Evolutionary conservation across 2,888 invertebrate genomes (phyloP).

Genomic region (Cephus nigrinus): DNA sequence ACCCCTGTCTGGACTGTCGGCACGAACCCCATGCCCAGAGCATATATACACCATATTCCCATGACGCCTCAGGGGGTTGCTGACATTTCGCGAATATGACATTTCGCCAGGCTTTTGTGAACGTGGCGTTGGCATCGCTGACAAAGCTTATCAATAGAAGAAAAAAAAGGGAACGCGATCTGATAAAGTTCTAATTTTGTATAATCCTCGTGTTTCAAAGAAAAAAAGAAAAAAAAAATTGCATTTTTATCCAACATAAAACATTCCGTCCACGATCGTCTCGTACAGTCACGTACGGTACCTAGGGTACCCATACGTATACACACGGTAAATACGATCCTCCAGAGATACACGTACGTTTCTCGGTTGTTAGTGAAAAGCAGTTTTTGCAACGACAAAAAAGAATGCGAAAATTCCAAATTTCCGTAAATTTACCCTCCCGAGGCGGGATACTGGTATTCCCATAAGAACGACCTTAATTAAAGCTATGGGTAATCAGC

Average conservation of each 20-base stretch:
- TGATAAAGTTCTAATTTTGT: not conserved
- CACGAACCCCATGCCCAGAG: constrained; percentile 2
- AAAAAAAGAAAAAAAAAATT: not conserved
- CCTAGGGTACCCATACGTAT: not conserved
- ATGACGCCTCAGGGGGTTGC: constrained; percentile 31
- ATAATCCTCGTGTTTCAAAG: not conserved
- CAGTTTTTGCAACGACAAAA: not conserved
- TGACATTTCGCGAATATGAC: constrained; percentile 44
- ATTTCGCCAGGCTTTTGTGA: constrained; percentile 24
- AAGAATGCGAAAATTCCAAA: not conserved
- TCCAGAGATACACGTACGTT: not conserved
- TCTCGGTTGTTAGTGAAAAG: not conserved
- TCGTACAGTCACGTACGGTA: not conserved
- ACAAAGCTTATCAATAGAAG: not conserved
- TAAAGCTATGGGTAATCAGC: not conserved
- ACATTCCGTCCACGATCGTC: not conserved
- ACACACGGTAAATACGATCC: not conserved
- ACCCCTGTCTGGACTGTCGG: constrained; percentile 10
- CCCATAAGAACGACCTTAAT: not conserved
- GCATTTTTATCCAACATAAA: not conserved
- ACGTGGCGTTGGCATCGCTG: not conserved
- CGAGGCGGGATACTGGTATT: not conserved
- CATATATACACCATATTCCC: constrained; percentile 4
- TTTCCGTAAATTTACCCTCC: not conserved
- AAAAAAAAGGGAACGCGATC: not conserved